A percentile compares a stretch with the other conserved stretches of the same genome.
Evolutionary conservation across 2,797 vertebrate genomes (phyloP).

Genomic region (Hipposideros larvatus): DNA sequence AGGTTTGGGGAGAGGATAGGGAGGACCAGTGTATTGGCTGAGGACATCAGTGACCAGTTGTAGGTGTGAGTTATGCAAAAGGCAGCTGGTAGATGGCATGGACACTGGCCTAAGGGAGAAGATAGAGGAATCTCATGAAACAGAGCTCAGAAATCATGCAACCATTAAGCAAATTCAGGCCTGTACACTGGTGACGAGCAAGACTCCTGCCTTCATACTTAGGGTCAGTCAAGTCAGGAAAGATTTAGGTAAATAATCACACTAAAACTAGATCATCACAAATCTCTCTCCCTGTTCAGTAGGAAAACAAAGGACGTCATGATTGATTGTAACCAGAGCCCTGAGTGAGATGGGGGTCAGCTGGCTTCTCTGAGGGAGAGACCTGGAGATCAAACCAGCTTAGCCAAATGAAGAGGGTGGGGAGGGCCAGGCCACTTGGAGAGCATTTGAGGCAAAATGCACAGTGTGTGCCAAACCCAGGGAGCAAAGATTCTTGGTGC

Average conservation of each 20-base stretch:
- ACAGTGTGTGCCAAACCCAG: fast-evolving
- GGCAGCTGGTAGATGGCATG: neutral
- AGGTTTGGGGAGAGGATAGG: neutral
- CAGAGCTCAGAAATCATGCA: neutral
- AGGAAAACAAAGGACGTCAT: neutral
- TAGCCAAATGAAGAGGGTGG: too few relatives aligned
- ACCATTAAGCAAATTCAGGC: neutral
- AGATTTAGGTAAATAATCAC: neutral
- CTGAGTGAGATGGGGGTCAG: neutral
- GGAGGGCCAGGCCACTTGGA: neutral
- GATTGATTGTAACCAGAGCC: neutral
- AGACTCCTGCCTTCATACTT: neutral
- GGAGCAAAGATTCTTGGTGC: neutral
- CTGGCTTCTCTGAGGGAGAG: neutral
- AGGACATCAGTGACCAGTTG: neutral
- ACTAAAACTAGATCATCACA: neutral
- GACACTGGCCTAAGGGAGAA: neutral
- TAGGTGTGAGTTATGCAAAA: neutral
- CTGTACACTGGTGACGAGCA: neutral
- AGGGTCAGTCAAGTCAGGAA: neutral
- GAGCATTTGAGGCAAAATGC: neutral
- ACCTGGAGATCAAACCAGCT: neutral
- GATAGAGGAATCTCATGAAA: neutral
- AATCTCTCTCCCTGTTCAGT: neutral
- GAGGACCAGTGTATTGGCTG: neutral